phyloP scores from a whole-genome alignment of 2,797 vertebrate species.

The Chelmon rostratus region DNA sequence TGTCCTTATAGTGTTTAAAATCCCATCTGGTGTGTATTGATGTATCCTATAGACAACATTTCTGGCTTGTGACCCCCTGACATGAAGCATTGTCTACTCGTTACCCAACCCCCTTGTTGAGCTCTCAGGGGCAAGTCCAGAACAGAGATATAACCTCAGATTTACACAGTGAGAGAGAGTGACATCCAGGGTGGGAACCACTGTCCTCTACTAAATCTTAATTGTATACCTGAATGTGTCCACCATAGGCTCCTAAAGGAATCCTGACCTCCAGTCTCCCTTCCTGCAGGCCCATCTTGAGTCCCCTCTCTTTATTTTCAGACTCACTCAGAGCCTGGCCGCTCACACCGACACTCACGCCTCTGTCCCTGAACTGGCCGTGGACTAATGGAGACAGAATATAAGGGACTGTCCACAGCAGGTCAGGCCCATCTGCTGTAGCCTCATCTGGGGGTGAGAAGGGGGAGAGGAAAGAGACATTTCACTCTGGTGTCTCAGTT shows the following conservation, averaged over 20 bases:
- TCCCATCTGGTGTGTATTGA: no score
- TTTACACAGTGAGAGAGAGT: not conserved
- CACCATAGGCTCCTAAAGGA: conserved; percentile 53
- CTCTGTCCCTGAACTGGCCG: conserved; percentile 50
- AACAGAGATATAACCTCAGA: no score
- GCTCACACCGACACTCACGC: conserved; percentile 49
- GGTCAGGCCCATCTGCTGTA: conserved; percentile 52
- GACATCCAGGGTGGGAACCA: not conserved
- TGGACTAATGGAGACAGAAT: conserved; percentile 56
- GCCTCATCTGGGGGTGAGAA: conserved; percentile 50
- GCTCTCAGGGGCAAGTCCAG: no score
- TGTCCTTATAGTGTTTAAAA: no score
- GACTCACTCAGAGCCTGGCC: conserved; percentile 44
- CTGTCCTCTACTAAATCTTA: not conserved
- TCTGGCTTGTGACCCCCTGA: no score
- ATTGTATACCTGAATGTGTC: conserved; percentile 62
- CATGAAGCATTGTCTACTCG: no score
- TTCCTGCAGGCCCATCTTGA: conserved; percentile 43
- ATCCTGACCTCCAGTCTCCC: conserved; percentile 62
- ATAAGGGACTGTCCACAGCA: conserved; percentile 68
- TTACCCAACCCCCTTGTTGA: no score
- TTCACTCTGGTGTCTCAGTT: not conserved
- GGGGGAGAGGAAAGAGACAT: not conserved
- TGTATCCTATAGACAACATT: no score
- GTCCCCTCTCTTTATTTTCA: conserved; percentile 44